A percentile compares a stretch with the other conserved stretches of the same genome.
Conservation (phyloP, 2,888 invertebrate species). For the Nephrotoma appendiculata region DNA sequence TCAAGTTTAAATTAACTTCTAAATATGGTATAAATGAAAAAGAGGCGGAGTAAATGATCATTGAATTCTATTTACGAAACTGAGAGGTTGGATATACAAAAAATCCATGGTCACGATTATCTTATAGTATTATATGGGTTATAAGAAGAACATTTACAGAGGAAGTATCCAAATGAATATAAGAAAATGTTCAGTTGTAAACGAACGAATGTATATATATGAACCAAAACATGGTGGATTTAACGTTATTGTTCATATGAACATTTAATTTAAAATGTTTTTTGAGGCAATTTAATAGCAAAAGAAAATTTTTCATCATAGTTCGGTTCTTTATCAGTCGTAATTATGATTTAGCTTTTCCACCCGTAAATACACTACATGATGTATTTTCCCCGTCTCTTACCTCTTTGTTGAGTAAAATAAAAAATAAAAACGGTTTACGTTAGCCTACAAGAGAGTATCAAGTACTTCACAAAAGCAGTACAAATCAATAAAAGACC, state of each 20-base stretch:
- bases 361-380: no score
- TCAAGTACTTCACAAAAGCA: no score
- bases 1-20: not conserved
- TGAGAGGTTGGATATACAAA: not conserved
- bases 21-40: not conserved
- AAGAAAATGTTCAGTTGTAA: not conserved
- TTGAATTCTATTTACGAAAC: not conserved
- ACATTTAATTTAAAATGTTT: no score
- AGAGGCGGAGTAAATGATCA: not conserved
- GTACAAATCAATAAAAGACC: no score
- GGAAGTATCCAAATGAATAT: not conserved
- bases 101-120: not conserved
- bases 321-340: no score
- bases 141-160: not conserved
- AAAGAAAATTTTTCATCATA: no score
- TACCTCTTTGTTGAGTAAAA: no score
- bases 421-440: no score
- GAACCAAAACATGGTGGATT: not conserved
- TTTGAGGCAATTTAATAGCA: no score
- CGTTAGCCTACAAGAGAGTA: no score
- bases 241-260: not conserved
- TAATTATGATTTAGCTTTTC: no score
- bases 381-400: no score
- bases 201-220: not conserved
- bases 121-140: not conserved